Conservation (phyloP, 2,888 invertebrate species). For the Hyposoter didymator region DNA sequence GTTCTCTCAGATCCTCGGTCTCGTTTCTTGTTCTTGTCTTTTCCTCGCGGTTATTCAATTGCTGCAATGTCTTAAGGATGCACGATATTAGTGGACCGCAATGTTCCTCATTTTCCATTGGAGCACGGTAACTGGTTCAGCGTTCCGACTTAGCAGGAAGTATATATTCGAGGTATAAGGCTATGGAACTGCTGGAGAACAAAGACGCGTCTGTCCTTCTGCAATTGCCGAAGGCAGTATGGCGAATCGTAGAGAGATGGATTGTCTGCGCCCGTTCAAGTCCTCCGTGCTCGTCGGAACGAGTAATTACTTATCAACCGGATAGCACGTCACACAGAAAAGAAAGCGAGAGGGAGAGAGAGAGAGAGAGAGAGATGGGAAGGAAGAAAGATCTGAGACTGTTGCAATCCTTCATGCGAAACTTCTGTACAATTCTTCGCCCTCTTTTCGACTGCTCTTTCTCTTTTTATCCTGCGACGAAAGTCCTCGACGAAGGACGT, state of each 20-base stretch:
- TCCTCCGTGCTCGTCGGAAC: slow-evolving; percentile 63
- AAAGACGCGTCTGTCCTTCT: slow-evolving; percentile 43
- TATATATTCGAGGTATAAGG: slow-evolving; percentile 44
- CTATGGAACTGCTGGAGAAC: slow-evolving; percentile 28
- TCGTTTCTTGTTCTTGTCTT: slow-evolving; percentile 2
- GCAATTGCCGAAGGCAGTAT: slow-evolving; percentile 43
- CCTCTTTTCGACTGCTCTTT: slow-evolving; percentile 28
- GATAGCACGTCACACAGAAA: slow-evolving; percentile 61
- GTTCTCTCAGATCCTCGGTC: neutral
- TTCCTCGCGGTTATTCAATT: neutral
- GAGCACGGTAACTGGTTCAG: neutral
- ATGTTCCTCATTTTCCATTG: slow-evolving; percentile 38
- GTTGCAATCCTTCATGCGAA: slow-evolving; percentile 53
- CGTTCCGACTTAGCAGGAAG: slow-evolving; percentile 43
- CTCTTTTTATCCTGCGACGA: slow-evolving; percentile 27
- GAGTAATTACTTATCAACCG: slow-evolving; percentile 72
- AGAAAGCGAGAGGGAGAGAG: neutral
- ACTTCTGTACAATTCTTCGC: slow-evolving; percentile 46
- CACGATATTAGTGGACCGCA: slow-evolving; percentile 20
- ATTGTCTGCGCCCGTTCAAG: slow-evolving; percentile 63
- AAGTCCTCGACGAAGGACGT: slow-evolving; percentile 55
- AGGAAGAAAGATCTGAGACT: slow-evolving; percentile 49
- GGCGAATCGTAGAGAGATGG: slow-evolving; percentile 62
- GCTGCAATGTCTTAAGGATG: slow-evolving; percentile 19
- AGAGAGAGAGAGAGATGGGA: slow-evolving; percentile 8